A percentile compares a stretch with the other conserved stretches of the same genome.
Conservation (phyloP, 2,888 invertebrate species). For the Ceriagrion tenellum region DNA sequence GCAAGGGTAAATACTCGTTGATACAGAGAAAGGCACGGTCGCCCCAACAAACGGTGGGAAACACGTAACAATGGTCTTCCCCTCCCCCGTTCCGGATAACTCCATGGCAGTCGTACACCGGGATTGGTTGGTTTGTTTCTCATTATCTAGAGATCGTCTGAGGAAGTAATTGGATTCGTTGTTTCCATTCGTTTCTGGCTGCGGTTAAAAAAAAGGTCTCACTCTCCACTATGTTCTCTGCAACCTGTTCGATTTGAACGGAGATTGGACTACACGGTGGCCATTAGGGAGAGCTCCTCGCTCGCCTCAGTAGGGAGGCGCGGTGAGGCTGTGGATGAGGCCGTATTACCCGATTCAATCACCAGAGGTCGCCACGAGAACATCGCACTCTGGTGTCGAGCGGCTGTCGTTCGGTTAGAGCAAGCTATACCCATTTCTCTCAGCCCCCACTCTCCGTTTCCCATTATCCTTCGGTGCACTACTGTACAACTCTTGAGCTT, state of each 20-base stretch:
- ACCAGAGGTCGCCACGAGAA: neutral
- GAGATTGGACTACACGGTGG: neutral
- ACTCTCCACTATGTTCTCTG: neutral
- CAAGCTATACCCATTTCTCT: no score
- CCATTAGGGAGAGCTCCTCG: neutral
- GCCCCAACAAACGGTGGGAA: neutral
- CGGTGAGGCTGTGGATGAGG: neutral
- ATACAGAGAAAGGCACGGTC: neutral
- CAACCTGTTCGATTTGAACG: neutral
- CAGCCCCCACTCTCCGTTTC: no score
- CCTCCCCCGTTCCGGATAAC: neutral
- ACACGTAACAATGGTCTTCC: neutral
- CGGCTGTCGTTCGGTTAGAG: no score
- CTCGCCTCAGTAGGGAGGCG: neutral
- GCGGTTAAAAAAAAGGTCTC: neutral
- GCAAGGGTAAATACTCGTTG: neutral
- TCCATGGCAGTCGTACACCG: neutral
- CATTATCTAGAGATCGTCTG: neutral
- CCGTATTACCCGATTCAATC: slow-evolving; percentile 23
- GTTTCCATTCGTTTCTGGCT: neutral
- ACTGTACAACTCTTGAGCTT: no score
- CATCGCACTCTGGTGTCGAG: neutral
- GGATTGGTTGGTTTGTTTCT: slow-evolving; percentile 28
- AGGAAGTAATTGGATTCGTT: slow-evolving; percentile 40
- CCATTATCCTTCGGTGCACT: no score